Base-by-base conservation (phyloP, 2,797 vertebrate species). In the Bradypodion pumilum region DNA sequence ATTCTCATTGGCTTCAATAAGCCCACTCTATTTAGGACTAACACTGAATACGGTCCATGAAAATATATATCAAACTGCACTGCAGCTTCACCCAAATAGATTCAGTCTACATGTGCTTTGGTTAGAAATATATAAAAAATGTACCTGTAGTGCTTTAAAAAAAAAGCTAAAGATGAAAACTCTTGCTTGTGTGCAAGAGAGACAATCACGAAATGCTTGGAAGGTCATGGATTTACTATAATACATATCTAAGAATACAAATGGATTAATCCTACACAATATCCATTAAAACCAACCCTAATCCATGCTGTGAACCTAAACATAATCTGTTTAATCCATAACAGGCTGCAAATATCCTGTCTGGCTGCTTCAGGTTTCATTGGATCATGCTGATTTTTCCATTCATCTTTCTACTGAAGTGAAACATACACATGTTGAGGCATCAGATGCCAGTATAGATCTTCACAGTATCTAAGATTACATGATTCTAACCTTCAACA, bases 261-360 rank as follows among this genome's bases (percentile, higher is more conserved):
- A 86, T 62, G 1, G 73, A 92, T 80, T 72, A 91, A 82, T 91
- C 82, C 80, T 81, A 78, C 78, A 78, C 80, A 76, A 87, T 91
- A 93, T 91, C 89, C 89, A 84, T 91, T 92, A 86, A 90, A 86
- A 85, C 79, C 80, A 86, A 87, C 84, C 92, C 91, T 90, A 93
- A 91, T 91, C 89, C 65, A n/a, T 89, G 21, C 59, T 90, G 85
- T 93, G 92, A 93, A 93, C 91, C 85, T 82, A 89, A 52, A 52
- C 90, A 89, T 74, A 89, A 89, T 90, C 89, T 91, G 90, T 90
- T 91, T 91, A 94, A 93, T 92, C 88, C 84, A 80, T 65, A 74
- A 56, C 84, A 87, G 85, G 80, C 74, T 91, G 89, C 86, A 93
- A 89, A 91, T 73, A 91, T 52, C 86, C 89, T 89, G 63, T 44